Base-by-base conservation (phyloP, 2,113 vertebrate genomes). In the Muntiacus reevesi region DNA sequence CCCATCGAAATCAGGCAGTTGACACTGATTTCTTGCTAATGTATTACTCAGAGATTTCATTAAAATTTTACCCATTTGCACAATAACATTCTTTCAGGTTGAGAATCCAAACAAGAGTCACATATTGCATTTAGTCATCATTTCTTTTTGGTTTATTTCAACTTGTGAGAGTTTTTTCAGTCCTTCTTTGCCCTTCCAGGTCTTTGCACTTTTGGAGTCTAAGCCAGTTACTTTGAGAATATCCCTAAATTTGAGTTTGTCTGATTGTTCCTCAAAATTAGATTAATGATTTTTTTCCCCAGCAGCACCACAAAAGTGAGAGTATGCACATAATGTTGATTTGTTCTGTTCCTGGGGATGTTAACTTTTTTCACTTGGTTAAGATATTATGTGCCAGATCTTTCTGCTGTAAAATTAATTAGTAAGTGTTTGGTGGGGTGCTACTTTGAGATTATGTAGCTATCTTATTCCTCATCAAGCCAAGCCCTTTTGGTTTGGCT, bases 171-270 rank as follows among this genome's bases (percentile, higher is more conserved):
- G 14, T 71, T 91, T 60, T 71, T 87, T 89, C 19, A 59, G 47
- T 40, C 60, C 91, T 62, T 71, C 30, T 7, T 79, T 59, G 25
- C 40, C 60, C 17, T 82, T 79, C 23, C 87, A 91, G 40, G 45
- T 16, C 67, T 97, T 95, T 64, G 33, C 95, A 81, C 87, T 95
- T 96, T 92, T 89, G 52, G 3, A 71, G 30, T 74, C 74, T 59
- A 89, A 84, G 54, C n/a, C 85, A 50, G 67, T 89, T 89, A 79
- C 79, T 95, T 64, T 89, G 78, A 81, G 52, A 89, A 64, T 96
- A 14, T 57, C 57, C 45, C 52, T 87, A 82, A 93, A 64, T 96
- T 93, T 97, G 89, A 21, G 76, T 96, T 97, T 87, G 25, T 96
- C 50, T 87, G 60, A 79, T 89, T 74, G 45, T 82, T 91, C 86